Evolutionary conservation across 2,797 vertebrate species (phyloP).

Genomic region (Silurus lanzhouensis): DNA sequence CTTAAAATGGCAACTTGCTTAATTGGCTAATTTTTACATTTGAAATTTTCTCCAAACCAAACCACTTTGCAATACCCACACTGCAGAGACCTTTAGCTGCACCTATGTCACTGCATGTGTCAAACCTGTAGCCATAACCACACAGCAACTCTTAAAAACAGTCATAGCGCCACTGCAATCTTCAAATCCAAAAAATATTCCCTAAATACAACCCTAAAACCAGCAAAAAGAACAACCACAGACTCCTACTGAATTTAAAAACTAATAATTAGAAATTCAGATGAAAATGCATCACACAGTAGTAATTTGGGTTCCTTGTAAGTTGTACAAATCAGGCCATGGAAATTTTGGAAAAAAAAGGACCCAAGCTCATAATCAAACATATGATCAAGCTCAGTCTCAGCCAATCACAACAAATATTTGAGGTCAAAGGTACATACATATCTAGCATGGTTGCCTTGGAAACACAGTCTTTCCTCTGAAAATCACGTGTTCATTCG

Average conservation of each 20-base stretch:
- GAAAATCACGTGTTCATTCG: not conserved
- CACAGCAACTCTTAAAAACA: not conserved
- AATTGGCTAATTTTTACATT: constrained; percentile 14
- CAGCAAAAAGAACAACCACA: not conserved
- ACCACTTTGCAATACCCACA: not conserved
- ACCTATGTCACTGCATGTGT: not conserved
- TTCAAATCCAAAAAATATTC: not conserved
- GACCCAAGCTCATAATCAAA: not conserved
- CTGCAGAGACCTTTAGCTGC: not conserved
- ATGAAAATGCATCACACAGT: not conserved
- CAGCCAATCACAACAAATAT: constrained; percentile 21
- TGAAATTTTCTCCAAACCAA: not conserved
- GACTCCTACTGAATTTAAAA: not conserved
- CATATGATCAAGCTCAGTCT: not conserved
- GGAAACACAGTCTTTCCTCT: not conserved
- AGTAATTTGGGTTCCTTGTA: not conserved
- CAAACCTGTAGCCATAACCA: not conserved
- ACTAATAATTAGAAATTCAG: not conserved
- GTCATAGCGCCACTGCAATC: not conserved
- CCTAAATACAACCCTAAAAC: not conserved
- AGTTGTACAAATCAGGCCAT: not conserved
- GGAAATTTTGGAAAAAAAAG: not conserved
- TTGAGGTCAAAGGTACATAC: constrained; percentile 3
- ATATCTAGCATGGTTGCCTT: not conserved
- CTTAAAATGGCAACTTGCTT: constrained; percentile 24